Percentiles rank a stretch among this genome's conserved stretches.
Conservation (phyloP, 2,888 invertebrate genomes). For the Chrysotoxum bicinctum region DNA sequence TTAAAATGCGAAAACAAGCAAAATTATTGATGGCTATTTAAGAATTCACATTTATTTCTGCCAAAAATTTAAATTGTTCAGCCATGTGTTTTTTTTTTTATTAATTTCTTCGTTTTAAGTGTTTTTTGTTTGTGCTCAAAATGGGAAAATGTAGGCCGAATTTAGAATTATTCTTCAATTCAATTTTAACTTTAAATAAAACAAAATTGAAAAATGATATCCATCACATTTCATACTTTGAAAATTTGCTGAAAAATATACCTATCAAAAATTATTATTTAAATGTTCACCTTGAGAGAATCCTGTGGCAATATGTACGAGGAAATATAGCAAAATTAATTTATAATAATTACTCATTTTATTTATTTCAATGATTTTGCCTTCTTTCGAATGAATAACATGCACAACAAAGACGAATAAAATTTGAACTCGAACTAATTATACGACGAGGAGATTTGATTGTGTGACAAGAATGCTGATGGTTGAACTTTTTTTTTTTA, state of each 20-base stretch:
- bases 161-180: no score
- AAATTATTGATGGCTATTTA: conserved; percentile 51
- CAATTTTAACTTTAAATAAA: no score
- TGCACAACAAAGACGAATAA: conserved; percentile 13
- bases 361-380: conserved; percentile 38
- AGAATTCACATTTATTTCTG: conserved; percentile 38
- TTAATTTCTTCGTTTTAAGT: neutral
- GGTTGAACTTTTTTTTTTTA: conserved; percentile 20
- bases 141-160: neutral
- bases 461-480: conserved; percentile 1
- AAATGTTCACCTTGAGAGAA: conserved; percentile 45
- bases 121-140: neutral
- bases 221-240: conserved; percentile 7
- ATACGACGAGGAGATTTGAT: conserved; percentile 18
- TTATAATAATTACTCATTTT: conserved; percentile 54
- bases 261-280: neutral
- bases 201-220: neutral
- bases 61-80: conserved; percentile 28
- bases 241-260: conserved; percentile 4
- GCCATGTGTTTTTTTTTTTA: conserved; percentile 30
- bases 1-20: conserved; percentile 28
- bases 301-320: conserved; percentile 43
- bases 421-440: conserved; percentile 39
- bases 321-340: conserved; percentile 52
- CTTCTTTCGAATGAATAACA: conserved; percentile 21